A percentile compares a stretch with the other conserved stretches of the same genome.
Conservation (phyloP, 2,888 invertebrate species). For the Amiota minor region DNA sequence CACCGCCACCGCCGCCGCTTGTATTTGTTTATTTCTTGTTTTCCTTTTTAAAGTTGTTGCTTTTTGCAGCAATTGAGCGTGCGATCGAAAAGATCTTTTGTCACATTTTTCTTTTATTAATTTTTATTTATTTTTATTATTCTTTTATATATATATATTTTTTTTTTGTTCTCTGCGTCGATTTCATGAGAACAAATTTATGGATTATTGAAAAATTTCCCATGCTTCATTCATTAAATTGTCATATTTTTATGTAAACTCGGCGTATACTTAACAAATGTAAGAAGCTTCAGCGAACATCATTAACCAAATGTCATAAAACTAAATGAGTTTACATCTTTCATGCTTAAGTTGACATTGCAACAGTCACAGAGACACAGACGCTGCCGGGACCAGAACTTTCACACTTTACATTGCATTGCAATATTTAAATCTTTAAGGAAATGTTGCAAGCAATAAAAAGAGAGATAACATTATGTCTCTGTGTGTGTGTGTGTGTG, state of each 20-base stretch:
- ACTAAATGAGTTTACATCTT: constrained; percentile 65
- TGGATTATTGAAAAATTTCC: constrained; percentile 5
- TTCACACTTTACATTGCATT: too few species aligned
- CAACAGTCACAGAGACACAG: constrained; percentile 26
- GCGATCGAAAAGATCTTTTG: neutral
- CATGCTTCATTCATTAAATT: constrained; percentile 18
- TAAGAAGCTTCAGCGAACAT: constrained; percentile 46
- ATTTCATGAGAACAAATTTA: neutral
- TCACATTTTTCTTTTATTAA: constrained; percentile 4
- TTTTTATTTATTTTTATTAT: constrained; percentile 11
- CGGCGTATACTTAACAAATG: constrained; percentile 22
- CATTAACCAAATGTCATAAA: constrained; percentile 69
- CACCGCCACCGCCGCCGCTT: too few species aligned
- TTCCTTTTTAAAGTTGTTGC: constrained; percentile 55
- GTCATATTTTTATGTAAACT: constrained; percentile 20
- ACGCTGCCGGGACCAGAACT: neutral
- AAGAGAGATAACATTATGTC: neutral
- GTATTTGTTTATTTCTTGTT: constrained; percentile 32
- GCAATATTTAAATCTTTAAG: constrained; percentile 17
- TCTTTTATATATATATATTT: neutral
- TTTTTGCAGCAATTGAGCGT: constrained; percentile 29
- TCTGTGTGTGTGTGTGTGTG: neutral
- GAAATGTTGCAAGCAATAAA: constrained; percentile 16
- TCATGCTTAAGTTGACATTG: constrained; percentile 57
- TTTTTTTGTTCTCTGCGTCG: neutral